These are phyloP conservation scores for Clavelina lepadiformis DNA, from an alignment of 23 tunicate genomes.

Conservation along the genomic window DNA sequence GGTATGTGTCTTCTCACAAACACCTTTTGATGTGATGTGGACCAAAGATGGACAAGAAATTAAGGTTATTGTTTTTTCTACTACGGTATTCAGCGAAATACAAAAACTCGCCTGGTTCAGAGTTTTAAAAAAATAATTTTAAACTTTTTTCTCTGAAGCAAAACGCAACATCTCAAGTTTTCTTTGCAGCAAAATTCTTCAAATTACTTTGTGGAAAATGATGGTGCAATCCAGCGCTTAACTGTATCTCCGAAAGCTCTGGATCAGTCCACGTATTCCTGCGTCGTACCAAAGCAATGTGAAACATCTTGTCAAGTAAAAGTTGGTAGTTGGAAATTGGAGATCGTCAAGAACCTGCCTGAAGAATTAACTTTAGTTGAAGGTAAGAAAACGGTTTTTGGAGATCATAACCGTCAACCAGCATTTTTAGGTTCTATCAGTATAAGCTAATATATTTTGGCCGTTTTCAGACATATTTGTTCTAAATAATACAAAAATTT, in stretches of 20 bases:
- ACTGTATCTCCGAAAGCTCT: too few relatives aligned
- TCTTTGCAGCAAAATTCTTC: too few relatives aligned
- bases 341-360: conserved; percentile 4
- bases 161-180: too few relatives aligned
- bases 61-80: conserved; percentile 10
- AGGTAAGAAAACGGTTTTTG: conserved; percentile 12
- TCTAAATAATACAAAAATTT: not conserved
- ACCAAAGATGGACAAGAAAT: conserved; percentile 1
- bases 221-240: too few relatives aligned
- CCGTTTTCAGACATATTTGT: too few relatives aligned
- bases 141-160: too few relatives aligned
- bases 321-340: conserved; percentile 7
- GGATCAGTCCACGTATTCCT: not conserved
- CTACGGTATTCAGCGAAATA: too few relatives aligned
- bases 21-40: conserved; percentile 20
- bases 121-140: too few relatives aligned
- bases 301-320: conserved; percentile 23
- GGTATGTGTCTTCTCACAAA: conserved; percentile 28
- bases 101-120: too few relatives aligned
- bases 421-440: not conserved
- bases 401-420: not conserved
- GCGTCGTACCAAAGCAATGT: conserved; percentile 25
- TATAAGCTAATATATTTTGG: too few relatives aligned
- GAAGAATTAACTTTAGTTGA: not conserved
- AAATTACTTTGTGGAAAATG: too few relatives aligned